Evolutionary conservation across 2,888 invertebrate genomes (phyloP), one percentile per base, ranked within the genome.

Genomic region (Caenorhabditis sp.): DNA sequence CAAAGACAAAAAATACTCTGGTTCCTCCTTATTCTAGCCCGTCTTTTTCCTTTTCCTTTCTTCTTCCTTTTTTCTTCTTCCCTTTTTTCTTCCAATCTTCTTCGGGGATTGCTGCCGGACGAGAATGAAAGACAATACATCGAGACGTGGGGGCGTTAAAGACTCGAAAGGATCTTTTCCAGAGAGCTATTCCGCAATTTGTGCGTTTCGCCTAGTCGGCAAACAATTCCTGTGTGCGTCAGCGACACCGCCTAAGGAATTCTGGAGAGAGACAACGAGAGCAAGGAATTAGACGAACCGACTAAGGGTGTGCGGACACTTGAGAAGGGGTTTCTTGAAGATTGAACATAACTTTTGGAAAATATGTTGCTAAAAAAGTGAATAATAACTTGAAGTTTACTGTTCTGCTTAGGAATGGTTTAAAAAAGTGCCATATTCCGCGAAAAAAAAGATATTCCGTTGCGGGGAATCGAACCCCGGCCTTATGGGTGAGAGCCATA

Each of bases 401-500:
- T 32, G 32, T 32, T 32, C 9, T 50, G 69, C 15, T 15, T 22
- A 20, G 56, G 8, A 13, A 40, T n/a, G n/a, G n/a, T n/a, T n/a
- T n/a, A n/a, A n/a, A n/a, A n/a, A n/a, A n/a, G n/a, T n/a, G n/a
- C n/a, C n/a, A n/a, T n/a, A n/a, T n/a, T n/a, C n/a, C n/a, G n/a
- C n/a, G n/a, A n/a, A 15, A 9, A 64, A 53, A 64, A 53, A 2
- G 8, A 15, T 58, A 24, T 79, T 79, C 72, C 79, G 82, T 79
- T 82, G 80, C 82, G 61, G 83, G 83, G 83, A 83, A 80, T 83
- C 80, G 83, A 83, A 83, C 83, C 80, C 80, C 56, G 76, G 83
- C 76, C 80, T 69, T 80, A 76, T 76, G 80, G 80, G 80, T 82
- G 80, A 80, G 70, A 83, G 80, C 80, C 80, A 76, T 71, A 81